Evolutionary conservation across 1,140 invertebrate species (phyloP).

Genomic region (Heterodera schachtii): DNA sequence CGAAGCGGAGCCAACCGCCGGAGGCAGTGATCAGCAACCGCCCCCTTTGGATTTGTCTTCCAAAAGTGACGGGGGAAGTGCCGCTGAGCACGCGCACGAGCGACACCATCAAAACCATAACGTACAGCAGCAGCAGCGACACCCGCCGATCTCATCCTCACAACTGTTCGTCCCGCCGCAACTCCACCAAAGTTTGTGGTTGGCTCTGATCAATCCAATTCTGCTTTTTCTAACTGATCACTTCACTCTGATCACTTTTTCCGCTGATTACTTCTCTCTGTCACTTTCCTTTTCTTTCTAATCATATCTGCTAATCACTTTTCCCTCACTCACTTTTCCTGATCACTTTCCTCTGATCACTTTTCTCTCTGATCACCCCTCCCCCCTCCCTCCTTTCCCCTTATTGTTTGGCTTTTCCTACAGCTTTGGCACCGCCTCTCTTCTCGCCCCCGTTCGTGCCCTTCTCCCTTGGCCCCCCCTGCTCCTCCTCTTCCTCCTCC

Average conservation of each 20-base stretch:
- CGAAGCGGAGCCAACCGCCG: not conserved
- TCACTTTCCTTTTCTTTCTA: too few relatives aligned
- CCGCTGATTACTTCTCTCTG: too few relatives aligned
- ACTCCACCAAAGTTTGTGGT: not conserved
- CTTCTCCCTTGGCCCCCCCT: not conserved
- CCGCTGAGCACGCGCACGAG: not conserved
- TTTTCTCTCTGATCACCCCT: too few relatives aligned
- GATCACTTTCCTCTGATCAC: too few relatives aligned
- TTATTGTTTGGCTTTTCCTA: not conserved
- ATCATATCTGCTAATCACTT: too few relatives aligned
- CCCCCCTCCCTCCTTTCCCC: not conserved
- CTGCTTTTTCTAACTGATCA: too few relatives aligned
- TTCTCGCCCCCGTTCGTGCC: slow-evolving; percentile 2
- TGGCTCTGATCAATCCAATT: too few relatives aligned
- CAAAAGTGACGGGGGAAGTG: not conserved
- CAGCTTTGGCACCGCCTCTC: not conserved
- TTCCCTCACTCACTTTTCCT: too few relatives aligned
- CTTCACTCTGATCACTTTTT: too few relatives aligned
- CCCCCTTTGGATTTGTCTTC: not conserved
- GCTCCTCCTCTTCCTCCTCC: slow-evolving; percentile 9
- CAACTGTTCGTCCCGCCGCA: not conserved
- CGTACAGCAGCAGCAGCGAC: not conserved
- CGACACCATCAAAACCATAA: too few relatives aligned
- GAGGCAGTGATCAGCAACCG: not conserved
- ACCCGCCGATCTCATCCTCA: not conserved